Percentiles rank a stretch among this genome's conserved stretches.
These are phyloP conservation scores for Pomacea canaliculata DNA, from an alignment of 2,888 invertebrate genomes.

Conservation along the genomic window DNA sequence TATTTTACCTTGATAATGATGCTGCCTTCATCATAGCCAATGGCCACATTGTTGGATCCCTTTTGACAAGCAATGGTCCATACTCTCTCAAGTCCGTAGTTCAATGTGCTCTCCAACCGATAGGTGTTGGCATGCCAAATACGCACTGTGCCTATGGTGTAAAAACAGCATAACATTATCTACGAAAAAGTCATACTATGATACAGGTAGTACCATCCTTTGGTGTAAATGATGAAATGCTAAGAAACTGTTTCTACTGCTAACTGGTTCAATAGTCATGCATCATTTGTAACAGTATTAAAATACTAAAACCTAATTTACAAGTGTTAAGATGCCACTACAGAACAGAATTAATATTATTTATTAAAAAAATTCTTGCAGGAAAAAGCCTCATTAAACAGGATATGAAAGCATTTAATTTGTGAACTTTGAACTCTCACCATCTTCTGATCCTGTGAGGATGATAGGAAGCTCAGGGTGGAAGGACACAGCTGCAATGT, in stretches of 20 bases:
- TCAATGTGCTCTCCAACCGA: slow-evolving; percentile 93
- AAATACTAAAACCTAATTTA: too few species aligned
- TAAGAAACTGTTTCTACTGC: background rate
- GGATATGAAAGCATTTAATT: too few species aligned
- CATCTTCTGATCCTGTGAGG: slow-evolving; percentile 96
- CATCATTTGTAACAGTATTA: too few species aligned
- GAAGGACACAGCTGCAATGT: slow-evolving; percentile 90
- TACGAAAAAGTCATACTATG: background rate
- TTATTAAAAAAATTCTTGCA: too few species aligned
- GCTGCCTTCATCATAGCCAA: slow-evolving; percentile 97
- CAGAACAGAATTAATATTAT: too few species aligned
- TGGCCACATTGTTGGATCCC: slow-evolving; percentile 95
- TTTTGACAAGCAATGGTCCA: slow-evolving; percentile 96
- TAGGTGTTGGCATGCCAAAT: slow-evolving; percentile 99
- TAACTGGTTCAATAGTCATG: too few species aligned
- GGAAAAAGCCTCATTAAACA: background rate
- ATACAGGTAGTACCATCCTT: background rate
- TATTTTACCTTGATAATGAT: slow-evolving; percentile 77
- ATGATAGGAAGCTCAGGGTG: slow-evolving; percentile 98
- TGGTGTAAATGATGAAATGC: background rate
- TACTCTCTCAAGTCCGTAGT: slow-evolving; percentile 97
- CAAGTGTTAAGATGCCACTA: too few species aligned
- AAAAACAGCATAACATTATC: background rate
- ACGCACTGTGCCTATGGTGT: slow-evolving; percentile 83
- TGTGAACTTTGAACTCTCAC: slow-evolving; percentile 46